These are phyloP conservation scores for Chloebia gouldiae DNA, from an alignment of 2,113 vertebrate genomes.

Conservation along the genomic window DNA sequence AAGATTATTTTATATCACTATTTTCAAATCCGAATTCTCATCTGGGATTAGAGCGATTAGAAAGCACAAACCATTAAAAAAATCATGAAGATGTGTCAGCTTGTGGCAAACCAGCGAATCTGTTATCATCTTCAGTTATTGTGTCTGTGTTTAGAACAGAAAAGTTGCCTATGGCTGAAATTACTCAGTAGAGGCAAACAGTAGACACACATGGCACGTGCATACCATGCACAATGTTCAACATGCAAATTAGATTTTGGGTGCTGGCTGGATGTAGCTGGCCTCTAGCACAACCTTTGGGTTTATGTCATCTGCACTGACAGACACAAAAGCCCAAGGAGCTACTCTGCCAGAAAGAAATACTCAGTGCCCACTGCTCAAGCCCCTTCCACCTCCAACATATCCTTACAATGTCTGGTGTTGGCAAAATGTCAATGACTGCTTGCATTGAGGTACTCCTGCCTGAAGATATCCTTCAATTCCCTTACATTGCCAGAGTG, in stretches of 20 bases:
- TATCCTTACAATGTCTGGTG: not conserved
- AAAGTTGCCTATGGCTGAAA: slow-evolving; percentile 30
- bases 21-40: slow-evolving; percentile 34
- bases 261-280: not conserved
- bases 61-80: slow-evolving; percentile 6
- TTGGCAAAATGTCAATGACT: not conserved
- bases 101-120: slow-evolving; percentile 33
- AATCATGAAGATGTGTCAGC: not conserved
- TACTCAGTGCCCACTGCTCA: not conserved
- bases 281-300: not conserved
- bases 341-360: not conserved
- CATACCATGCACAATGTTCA: not conserved
- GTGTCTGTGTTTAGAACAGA: slow-evolving; percentile 3
- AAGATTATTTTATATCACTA: slow-evolving; percentile 45
- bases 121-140: slow-evolving; percentile 10
- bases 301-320: not conserved
- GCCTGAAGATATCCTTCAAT: not conserved
- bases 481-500: not conserved
- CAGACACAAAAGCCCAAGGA: not conserved
- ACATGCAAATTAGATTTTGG: not conserved
- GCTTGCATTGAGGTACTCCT: not conserved
- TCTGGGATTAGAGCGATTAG: not conserved
- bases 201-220: not conserved
- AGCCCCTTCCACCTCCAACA: not conserved
- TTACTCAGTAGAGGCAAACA: slow-evolving; percentile 4